Conservation (phyloP, 2,888 invertebrate species). For the Argyresthia albistria region DNA sequence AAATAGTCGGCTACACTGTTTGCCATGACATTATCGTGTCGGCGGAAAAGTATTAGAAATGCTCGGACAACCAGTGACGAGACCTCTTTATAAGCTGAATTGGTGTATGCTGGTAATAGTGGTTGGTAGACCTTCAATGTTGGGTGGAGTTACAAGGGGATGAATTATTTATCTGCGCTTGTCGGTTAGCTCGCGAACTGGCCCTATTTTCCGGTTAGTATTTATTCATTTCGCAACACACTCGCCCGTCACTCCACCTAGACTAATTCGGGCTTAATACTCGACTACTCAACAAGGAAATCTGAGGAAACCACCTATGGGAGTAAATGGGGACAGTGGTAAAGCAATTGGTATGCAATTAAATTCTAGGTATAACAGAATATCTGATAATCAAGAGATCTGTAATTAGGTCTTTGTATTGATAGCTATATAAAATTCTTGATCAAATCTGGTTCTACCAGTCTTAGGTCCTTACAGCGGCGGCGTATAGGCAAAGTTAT, state of each 20-base stretch:
- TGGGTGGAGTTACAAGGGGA: constrained; percentile 14
- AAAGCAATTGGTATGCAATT: no score
- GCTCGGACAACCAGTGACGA: constrained; percentile 27
- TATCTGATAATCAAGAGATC: no score
- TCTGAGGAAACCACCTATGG: no score
- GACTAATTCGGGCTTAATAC: not conserved
- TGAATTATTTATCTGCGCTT: constrained; percentile 53
- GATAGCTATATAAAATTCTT: no score
- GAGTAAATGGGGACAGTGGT: no score
- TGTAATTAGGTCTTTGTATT: no score
- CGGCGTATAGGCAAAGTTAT: no score
- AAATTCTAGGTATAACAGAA: no score
- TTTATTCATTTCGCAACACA: constrained; percentile 71
- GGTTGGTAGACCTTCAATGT: constrained; percentile 12
- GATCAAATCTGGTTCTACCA: no score
- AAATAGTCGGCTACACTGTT: constrained; percentile 57
- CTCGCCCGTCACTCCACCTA: constrained; percentile 49
- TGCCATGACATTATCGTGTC: constrained; percentile 63
- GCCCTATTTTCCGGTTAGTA: constrained; percentile 65
- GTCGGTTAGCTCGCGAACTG: constrained; percentile 60
- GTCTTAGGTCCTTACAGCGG: no score
- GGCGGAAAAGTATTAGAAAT: constrained; percentile 43
- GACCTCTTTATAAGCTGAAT: constrained; percentile 18
- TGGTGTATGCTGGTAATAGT: not conserved
- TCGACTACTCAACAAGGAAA: not conserved